phyloP scores from a whole-genome alignment of 2,888 invertebrate genomes.

The Athalia cordata region DNA sequence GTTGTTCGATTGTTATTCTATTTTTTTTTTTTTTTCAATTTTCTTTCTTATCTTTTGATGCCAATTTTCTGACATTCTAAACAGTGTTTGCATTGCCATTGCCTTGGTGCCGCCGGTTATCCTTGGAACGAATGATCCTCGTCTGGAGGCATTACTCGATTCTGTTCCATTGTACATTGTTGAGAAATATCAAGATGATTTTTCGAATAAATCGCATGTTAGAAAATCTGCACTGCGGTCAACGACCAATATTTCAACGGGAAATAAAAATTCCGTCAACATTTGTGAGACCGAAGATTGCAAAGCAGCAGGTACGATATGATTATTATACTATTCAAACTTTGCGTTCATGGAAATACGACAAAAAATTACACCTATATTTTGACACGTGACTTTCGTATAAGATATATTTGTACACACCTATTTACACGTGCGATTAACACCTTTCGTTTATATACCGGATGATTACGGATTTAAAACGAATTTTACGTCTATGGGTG shows the following conservation, averaged over 20 bases:
- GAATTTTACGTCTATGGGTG: neutral
- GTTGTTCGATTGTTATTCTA: too few species aligned
- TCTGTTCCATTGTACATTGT: slow-evolving; percentile 26
- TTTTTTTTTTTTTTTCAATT: too few species aligned
- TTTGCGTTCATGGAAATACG: neutral
- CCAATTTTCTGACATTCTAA: neutral
- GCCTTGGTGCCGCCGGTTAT: neutral
- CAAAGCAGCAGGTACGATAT: slow-evolving; percentile 19
- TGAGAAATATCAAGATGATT: slow-evolving; percentile 12
- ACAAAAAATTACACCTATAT: too few species aligned
- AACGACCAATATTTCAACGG: neutral
- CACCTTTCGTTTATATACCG: neutral
- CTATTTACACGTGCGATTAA: neutral
- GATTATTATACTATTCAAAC: slow-evolving; percentile 5
- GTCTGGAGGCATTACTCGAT: neutral
- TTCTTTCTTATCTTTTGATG: too few species aligned
- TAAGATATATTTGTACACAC: neutral
- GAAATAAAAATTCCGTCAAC: neutral
- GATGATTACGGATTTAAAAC: neutral
- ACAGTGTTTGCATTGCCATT: slow-evolving; percentile 20
- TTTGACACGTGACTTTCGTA: too few species aligned
- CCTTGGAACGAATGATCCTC: neutral
- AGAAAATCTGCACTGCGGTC: neutral
- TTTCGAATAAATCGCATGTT: neutral
- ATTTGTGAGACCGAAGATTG: slow-evolving; percentile 26